phyloP scores from a whole-genome alignment of 2,113 vertebrate species.

The Bucco capensis region DNA sequence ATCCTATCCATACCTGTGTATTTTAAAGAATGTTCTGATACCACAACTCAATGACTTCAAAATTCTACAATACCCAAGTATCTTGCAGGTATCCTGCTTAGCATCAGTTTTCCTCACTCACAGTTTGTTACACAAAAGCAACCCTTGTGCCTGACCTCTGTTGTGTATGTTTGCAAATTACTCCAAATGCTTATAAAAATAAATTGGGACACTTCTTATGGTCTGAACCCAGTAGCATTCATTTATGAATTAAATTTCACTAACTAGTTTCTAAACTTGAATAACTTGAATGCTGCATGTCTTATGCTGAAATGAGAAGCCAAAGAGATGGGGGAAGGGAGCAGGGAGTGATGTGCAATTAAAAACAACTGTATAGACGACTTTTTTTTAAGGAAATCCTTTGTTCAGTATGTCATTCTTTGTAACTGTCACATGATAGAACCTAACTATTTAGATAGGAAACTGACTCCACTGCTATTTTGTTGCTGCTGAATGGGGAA shows the following conservation, averaged over 20 bases:
- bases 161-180: background rate
- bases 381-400: background rate
- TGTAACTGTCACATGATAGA: background rate
- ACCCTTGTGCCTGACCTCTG: background rate
- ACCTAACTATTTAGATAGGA: background rate
- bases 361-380: background rate
- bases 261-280: constrained; percentile 34
- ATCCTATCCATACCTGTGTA: background rate
- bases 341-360: background rate
- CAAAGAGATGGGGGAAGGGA: background rate
- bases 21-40: background rate
- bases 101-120: background rate
- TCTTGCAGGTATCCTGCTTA: background rate
- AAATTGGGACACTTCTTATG: background rate
- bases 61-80: background rate
- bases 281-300: background rate
- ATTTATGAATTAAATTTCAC: constrained; percentile 19
- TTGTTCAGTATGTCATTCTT: background rate
- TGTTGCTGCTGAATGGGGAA: background rate
- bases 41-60: background rate
- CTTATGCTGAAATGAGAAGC: background rate
- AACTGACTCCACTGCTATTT: background rate
- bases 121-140: background rate
- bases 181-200: background rate
- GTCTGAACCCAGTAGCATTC: background rate